These are phyloP conservation scores for Octopus sinensis DNA, from an alignment of 1,140 invertebrate species.

Conservation along the genomic window DNA sequence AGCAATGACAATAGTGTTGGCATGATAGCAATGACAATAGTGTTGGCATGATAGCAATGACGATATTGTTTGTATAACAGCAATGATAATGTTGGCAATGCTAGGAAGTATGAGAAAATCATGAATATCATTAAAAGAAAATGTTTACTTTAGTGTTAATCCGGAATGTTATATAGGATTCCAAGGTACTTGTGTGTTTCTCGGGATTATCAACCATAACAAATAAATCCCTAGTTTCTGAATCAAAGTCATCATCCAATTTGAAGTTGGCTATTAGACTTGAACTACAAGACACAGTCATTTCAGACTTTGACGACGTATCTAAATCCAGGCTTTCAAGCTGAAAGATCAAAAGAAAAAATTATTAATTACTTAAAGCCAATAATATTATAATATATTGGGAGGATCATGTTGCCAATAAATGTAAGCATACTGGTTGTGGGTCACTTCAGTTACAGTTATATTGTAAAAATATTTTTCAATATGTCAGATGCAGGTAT, in stretches of 20 bases:
- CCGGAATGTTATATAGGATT: constrained; percentile 73
- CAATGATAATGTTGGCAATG: too few species aligned
- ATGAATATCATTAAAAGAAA: background rate
- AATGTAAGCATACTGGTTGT: background rate
- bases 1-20: too few species aligned
- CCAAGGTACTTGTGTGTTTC: constrained; percentile 72
- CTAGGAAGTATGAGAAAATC: too few species aligned
- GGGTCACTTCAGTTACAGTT: background rate
- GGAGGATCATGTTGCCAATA: constrained; percentile 3
- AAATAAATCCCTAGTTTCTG: constrained; percentile 62
- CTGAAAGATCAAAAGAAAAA: constrained; percentile 29
- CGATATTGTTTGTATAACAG: too few species aligned
- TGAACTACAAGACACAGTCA: constrained; percentile 49
- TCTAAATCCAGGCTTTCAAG: constrained; percentile 51
- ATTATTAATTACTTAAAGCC: constrained; percentile 8
- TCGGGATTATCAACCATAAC: constrained; percentile 75
- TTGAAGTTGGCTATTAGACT: constrained; percentile 51
- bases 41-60: too few species aligned
- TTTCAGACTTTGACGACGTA: constrained; percentile 47
- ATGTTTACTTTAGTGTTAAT: constrained; percentile 66
- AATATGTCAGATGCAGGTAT: too few species aligned
- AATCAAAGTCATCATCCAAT: constrained; percentile 50
- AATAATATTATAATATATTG: background rate
- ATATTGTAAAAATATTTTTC: background rate
- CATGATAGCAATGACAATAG: too few species aligned